Conservation (phyloP, 2,888 invertebrate genomes). For the Microplitis deprimator region DNA sequence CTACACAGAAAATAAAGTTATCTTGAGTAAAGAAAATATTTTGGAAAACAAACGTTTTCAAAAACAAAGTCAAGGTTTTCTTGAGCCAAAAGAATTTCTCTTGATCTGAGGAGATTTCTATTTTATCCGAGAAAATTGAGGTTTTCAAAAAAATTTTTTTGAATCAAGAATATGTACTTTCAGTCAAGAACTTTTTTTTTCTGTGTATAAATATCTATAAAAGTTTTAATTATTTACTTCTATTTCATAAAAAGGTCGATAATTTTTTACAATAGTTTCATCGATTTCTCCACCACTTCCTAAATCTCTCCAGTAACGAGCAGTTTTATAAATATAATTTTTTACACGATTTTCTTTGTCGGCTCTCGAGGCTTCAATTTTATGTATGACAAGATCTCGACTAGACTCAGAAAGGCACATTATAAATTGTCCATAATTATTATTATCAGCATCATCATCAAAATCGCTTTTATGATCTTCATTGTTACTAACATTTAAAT, state of each 20-base stretch:
- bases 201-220: neutral
- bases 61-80: no score
- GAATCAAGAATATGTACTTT: no score
- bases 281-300: constrained; percentile 80
- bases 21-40: no score
- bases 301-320: constrained; percentile 75
- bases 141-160: no score
- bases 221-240: constrained; percentile 73
- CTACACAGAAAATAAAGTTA: neutral
- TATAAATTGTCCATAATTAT: constrained; percentile 79
- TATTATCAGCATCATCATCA: constrained; percentile 57
- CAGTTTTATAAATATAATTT: constrained; percentile 75
- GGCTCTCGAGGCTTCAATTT: constrained; percentile 56
- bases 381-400: constrained; percentile 72
- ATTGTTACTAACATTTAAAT: constrained; percentile 52
- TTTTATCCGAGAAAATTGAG: no score
- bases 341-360: constrained; percentile 65
- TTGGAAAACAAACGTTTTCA: no score
- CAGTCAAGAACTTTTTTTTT: neutral
- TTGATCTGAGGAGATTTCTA: no score
- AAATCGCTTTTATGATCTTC: neutral
- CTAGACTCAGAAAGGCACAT: constrained; percentile 77
- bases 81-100: no score
- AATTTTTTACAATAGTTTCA: constrained; percentile 73
- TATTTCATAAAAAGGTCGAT: constrained; percentile 77